Base-by-base conservation (phyloP, 2,797 vertebrate species). In the Cephalopachus bancanus region DNA sequence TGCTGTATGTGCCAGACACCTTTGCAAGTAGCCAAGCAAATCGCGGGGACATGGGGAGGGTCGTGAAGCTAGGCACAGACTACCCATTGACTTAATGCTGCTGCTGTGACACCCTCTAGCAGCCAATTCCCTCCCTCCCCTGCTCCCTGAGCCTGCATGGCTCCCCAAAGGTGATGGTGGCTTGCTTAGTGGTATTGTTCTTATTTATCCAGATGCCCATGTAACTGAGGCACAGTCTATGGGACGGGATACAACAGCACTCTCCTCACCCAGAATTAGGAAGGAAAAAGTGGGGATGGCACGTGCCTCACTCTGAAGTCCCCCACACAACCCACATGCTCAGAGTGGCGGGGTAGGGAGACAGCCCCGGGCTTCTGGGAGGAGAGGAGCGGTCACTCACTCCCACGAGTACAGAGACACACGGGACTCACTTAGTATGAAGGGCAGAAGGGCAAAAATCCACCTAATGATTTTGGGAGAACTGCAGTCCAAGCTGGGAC, bases 81-180 rank as follows among this genome's bases (percentile, higher is more conserved):
- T 89, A 33, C 37, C 44, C 26, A 9, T 2, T 9, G 59, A 83
- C 28, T 57, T 19, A 76, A 71, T 0, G 0, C 67, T 14, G 44
- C 44, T 44, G 44, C 44, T 44, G 44, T 57, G 10, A 65, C 64
- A 33, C 64, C 59, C 65, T 62, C 67, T 6, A 33, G 53, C 59
- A 87, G 76, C 49, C 78, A 65, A 17, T 55, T 55, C 55, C 49
- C 67, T 90, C 55, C 49, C 8, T 44, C 44, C 44, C 44, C 44
- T 44, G 44, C 44, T 72, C 15, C 60, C 64, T 60, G 37, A 89
- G 69, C 37, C 26, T 53, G 20, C 3, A 30, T 0, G 4, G 60
- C 90, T 76, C 83, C 74, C 86, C 49, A 22, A 67, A 91, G 24
- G 57, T 65, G 15, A 81, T n/a, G 57, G 11, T 60, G 65, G 72